Evolutionary conservation across 2,888 invertebrate species (phyloP).

Genomic region (Drosophila kokeensis): DNA sequence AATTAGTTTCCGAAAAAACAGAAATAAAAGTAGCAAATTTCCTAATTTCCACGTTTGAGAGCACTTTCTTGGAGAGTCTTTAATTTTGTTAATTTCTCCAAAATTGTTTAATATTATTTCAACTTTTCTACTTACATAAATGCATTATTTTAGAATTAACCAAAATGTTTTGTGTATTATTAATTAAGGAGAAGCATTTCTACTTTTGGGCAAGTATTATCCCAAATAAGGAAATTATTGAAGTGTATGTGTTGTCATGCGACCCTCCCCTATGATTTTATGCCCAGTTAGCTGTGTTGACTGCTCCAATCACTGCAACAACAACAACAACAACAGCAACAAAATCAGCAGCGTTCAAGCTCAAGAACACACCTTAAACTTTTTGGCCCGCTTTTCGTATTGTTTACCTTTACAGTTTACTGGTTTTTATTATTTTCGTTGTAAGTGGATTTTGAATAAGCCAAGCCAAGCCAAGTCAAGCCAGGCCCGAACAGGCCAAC

Average conservation of each 20-base stretch:
- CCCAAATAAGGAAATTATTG: not conserved
- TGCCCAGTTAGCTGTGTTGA: constrained; percentile 37
- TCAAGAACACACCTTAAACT: constrained; percentile 84
- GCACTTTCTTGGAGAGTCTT: not conserved
- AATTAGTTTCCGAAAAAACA: not conserved
- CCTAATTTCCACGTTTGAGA: not conserved
- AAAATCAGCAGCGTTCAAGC: constrained; percentile 74
- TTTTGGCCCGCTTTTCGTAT: constrained; percentile 55
- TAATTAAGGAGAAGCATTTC: not conserved
- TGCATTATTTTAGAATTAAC: too few species aligned
- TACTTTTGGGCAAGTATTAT: not conserved
- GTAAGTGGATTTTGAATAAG: constrained; percentile 43
- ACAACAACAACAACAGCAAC: constrained; percentile 8
- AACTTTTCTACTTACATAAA: not conserved
- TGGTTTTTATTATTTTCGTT: constrained; percentile 26
- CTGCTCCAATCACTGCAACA: constrained; percentile 55
- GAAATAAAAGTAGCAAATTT: not conserved
- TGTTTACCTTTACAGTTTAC: constrained; percentile 48
- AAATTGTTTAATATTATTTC: not conserved
- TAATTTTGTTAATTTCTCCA: not conserved
- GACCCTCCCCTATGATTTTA: constrained; percentile 12
- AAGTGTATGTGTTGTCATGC: constrained; percentile 6
- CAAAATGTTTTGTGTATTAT: not conserved
- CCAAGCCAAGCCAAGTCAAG: constrained; percentile 33
- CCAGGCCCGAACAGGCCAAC: constrained; percentile 37